Base-by-base conservation (phyloP, 2,888 invertebrate species). In the Atrina japonica region DNA sequence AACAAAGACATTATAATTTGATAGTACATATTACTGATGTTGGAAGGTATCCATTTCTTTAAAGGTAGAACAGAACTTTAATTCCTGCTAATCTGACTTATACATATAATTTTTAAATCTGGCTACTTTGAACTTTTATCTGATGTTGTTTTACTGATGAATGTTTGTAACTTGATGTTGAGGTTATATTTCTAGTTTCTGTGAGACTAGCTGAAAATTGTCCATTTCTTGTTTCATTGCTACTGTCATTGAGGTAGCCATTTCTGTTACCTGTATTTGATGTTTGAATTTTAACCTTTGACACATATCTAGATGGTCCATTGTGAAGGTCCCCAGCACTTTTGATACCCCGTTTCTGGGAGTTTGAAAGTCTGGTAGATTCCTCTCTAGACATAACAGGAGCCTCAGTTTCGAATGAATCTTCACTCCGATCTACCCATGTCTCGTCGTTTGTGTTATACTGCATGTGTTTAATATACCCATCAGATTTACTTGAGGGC, bases 401-500 rank as follows among this genome's bases (percentile, higher is more conserved):
- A n/a, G 25, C 7, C 25, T 49, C 23, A 16, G 25, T 21, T 21
- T 49, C 30, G 18, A 49, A 25, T 21, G 16, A 21, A 29, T 49
- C 49, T 14, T 61, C 49, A 23, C 30, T 16, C 16, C 52, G 5
- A 25, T 52, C 52, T 52, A 25, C 25, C 52, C 52, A 52, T 7
- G 27, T 49, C 11, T 61, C 49, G 16, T 35, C 25, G 14, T 30
- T 61, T 16, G 18, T 27, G 11, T 16, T 23, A 1, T 35, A 29
- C 27, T 43, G 27, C 29, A 47, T 18, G 11, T 47, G 70, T 18
- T 66, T 67, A 11, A 81, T 75, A 60, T 70, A 81, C 9, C 83
- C 77, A 40, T 81, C 81, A 1, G 82, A 81, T 66, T 78, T 79
- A 68, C 76, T 81, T n/a, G 73, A 60, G 2, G 79, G 78, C 41